Conservation (phyloP, 2,113 vertebrate genomes). For the Felis catus region F.catus_Fca126_mat1.0 CM031417.1:61920501-61921000, state of each 20-base stretch:
- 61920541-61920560: not conserved
- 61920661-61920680: conserved; percentile 28
- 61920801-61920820: not conserved
- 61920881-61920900: conserved; percentile 3
- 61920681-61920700: not conserved
- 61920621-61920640: not conserved
- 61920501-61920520: not conserved
- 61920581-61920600: not conserved
- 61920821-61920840: conserved; percentile 31
- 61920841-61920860: conserved; percentile 8
- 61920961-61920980: not conserved
- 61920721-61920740: not conserved
- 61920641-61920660: not conserved
- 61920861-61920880: conserved; percentile 2
- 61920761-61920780: not conserved
- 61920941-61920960: not conserved
- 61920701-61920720: not conserved
- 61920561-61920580: not conserved
- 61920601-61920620: not conserved
- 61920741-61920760: not conserved
- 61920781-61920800: not conserved
- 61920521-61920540: not conserved
- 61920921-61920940: not conserved
- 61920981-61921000: not conserved
- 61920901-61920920: not conserved